These are phyloP conservation scores for Lamprotornis superbus DNA, from an alignment of 2,113 vertebrate genomes.

Conservation along the genomic window DNA sequence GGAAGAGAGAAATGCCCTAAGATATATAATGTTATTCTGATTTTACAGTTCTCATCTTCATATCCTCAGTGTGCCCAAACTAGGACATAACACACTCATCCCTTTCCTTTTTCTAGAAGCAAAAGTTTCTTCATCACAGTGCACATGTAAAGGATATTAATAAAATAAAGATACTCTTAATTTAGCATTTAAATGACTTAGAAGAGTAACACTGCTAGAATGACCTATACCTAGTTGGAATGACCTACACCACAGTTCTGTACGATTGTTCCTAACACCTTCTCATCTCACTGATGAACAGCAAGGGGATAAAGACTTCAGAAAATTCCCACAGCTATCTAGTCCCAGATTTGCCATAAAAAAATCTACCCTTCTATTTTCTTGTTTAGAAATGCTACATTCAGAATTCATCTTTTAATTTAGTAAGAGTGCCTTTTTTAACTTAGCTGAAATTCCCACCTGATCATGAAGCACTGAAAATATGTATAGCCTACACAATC, in stretches of 20 bases:
- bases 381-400: neutral
- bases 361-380: neutral
- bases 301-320: neutral
- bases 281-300: neutral
- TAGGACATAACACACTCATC: neutral
- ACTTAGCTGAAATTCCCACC: neutral
- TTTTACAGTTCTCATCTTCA: neutral
- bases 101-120: neutral
- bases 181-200: neutral
- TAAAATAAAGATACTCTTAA: neutral
- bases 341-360: neutral
- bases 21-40: neutral
- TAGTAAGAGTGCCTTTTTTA: neutral
- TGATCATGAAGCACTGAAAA: neutral
- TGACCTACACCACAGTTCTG: neutral
- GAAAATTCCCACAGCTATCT: neutral
- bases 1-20: neutral
- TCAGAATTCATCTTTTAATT: neutral
- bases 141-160: neutral
- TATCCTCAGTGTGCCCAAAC: neutral
- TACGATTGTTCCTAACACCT: neutral
- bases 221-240: neutral
- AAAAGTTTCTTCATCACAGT: neutral
- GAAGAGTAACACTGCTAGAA: neutral
- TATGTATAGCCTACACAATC: neutral